phyloP scores from a whole-genome alignment of 2,888 invertebrate species.

The Choristoneura rosaceana region DNA sequence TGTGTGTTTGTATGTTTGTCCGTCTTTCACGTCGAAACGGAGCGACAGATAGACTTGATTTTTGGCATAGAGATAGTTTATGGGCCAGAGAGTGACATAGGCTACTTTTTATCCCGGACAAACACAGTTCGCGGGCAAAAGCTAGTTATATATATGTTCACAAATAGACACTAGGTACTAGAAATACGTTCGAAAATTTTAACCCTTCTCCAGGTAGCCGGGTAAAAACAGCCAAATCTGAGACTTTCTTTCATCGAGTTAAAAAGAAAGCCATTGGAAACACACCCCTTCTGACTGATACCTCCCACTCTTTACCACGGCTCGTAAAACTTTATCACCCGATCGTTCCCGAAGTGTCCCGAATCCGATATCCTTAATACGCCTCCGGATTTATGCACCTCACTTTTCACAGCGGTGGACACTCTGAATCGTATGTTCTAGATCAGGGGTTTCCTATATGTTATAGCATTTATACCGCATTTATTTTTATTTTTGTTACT shows the following conservation, averaged over 20 bases:
- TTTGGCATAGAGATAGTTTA: no score
- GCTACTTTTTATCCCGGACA: no score
- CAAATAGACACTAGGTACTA: no score
- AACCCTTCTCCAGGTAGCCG: no score
- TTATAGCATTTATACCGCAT: neutral
- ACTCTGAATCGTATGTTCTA: constrained; percentile 21
- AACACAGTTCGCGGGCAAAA: no score
- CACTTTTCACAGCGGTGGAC: constrained; percentile 41
- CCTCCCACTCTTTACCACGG: constrained; percentile 37
- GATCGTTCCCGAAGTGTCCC: constrained; percentile 28
- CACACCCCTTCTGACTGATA: constrained; percentile 39
- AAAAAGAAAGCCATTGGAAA: constrained; percentile 14
- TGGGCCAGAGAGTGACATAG: no score
- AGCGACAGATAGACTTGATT: no score
- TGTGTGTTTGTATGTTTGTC: no score
- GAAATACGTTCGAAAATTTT: no score
- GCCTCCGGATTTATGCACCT: constrained; percentile 39
- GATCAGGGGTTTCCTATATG: neutral
- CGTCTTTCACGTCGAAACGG: no score
- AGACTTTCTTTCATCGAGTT: neutral
- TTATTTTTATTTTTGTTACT: no score
- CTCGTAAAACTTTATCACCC: constrained; percentile 45
- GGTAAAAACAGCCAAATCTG: neutral
- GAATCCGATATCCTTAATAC: constrained; percentile 36
- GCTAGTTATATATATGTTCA: no score